Evolutionary conservation across 1,140 invertebrate genomes (phyloP), one percentile per base, ranked within the genome.

Genomic region (Sarcophaga peregrina): DNA sequence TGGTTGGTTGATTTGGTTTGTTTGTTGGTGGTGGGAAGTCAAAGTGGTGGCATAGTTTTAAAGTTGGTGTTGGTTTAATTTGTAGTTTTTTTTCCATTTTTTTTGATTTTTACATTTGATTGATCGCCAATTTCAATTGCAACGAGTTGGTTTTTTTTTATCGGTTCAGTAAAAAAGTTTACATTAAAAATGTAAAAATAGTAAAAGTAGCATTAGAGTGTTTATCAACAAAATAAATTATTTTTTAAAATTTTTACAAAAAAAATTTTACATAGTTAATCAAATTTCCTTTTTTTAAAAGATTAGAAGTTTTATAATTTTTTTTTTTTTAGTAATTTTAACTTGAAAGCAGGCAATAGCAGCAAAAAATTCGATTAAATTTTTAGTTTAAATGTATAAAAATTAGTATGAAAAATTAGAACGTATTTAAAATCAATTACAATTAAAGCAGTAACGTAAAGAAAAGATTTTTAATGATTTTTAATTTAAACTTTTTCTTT

Each of bases 191-290:
- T 73, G 82, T 83, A 72, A 83, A 83, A 83, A 85, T 87, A 86
- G 86, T 89, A 89, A 89, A 86, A 89, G 88, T 82, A 89, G 86
- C 84, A 89, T 89, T 89, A 89, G 88, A 89, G 85, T 89, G 88
- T 82, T 82, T 82, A 72, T 82, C 9, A 76, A 76, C 73, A 74
- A 82, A 11, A 73, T 73, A 25, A 73, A n/a, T 25, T 73, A 73
- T 20, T 25, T 37, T 37, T 37, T 37, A 37, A 37, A 37, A 37
- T 37, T 37, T 37, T 37, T n/a, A n/a, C n/a, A n/a, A n/a, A 37
- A 1, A 37, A 37, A 37, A 37, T 37, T 37, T n/a, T n/a, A n/a
- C n/a, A n/a, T n/a, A n/a, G n/a, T n/a, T n/a, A n/a, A n/a, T n/a
- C n/a, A n/a, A n/a, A n/a, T n/a, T n/a, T n/a, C n/a, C n/a, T 37